These are phyloP conservation scores for Agriopis aurantiaria DNA, from an alignment of 2,888 invertebrate species.

Conservation along the genomic window DNA sequence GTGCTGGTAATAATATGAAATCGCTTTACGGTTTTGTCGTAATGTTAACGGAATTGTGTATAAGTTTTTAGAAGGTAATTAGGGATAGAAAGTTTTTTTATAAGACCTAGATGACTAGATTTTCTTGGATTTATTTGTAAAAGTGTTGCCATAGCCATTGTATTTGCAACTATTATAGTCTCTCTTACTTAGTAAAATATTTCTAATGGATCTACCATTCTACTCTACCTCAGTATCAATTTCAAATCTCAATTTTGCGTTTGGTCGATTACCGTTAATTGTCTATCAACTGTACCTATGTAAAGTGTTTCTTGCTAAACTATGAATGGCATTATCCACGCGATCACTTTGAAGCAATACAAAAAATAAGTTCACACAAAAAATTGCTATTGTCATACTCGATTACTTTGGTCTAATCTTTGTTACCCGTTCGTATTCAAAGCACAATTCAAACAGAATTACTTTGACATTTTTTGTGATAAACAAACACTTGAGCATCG, in stretches of 20 bases:
- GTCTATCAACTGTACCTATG: background rate
- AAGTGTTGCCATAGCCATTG: background rate
- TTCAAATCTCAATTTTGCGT: background rate
- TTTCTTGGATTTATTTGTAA: background rate
- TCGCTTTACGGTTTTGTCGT: constrained; percentile 64
- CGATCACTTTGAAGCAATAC: constrained; percentile 16
- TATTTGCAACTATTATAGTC: background rate
- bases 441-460: constrained; percentile 56
- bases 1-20: constrained; percentile 61
- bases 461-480: constrained; percentile 55
- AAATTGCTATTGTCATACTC: constrained; percentile 26
- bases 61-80: constrained; percentile 54
- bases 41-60: constrained; percentile 62
- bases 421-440: constrained; percentile 41
- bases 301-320: constrained; percentile 26
- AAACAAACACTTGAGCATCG: constrained; percentile 54
- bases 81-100: constrained; percentile 28
- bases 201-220: constrained; percentile 1
- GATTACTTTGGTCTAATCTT: constrained; percentile 33
- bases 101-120: background rate
- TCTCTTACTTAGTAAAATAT: background rate
- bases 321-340: constrained; percentile 29
- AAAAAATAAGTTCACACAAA: constrained; percentile 30
- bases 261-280: background rate
- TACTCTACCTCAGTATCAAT: background rate